Percentiles rank a stretch among this genome's conserved stretches.
Evolutionary conservation across 2,797 vertebrate species (phyloP).

Genomic region (Chrosomus eos): DNA sequence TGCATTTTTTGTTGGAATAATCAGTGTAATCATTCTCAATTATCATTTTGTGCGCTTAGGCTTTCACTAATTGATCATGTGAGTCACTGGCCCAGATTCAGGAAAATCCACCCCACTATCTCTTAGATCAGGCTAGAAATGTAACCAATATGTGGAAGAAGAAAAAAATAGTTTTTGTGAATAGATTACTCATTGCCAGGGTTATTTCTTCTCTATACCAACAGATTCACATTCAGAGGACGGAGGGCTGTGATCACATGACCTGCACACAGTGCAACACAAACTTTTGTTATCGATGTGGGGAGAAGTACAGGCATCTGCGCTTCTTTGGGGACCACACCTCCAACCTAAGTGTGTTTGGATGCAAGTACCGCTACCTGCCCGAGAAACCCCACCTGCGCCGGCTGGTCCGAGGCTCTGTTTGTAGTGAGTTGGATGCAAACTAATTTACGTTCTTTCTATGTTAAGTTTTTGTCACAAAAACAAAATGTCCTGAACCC

Average conservation of each 20-base stretch:
- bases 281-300: constrained; percentile 99
- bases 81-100: constrained; percentile 3
- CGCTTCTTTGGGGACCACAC: constrained; percentile 98
- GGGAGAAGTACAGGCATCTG: constrained; percentile 93
- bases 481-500: not conserved
- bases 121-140: not conserved
- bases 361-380: constrained; percentile 99
- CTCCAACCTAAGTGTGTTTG: constrained; percentile 98
- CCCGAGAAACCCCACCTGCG: constrained; percentile 95
- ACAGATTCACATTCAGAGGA: constrained; percentile 98
- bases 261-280: constrained; percentile 97
- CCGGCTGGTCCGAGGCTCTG: constrained; percentile 92
- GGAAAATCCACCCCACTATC: not conserved
- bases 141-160: not conserved
- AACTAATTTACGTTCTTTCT: too few relatives aligned
- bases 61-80: not conserved
- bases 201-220: not conserved
- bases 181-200: not conserved
- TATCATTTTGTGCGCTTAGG: not conserved
- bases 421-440: constrained; percentile 87
- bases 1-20: not conserved
- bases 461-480: not conserved
- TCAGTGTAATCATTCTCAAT: constrained; percentile 5
- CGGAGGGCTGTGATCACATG: constrained; percentile 98
- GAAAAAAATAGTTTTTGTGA: not conserved